Evolutionary conservation across 2,888 invertebrate species (phyloP).

Genomic region (Thera obeliscata): DNA sequence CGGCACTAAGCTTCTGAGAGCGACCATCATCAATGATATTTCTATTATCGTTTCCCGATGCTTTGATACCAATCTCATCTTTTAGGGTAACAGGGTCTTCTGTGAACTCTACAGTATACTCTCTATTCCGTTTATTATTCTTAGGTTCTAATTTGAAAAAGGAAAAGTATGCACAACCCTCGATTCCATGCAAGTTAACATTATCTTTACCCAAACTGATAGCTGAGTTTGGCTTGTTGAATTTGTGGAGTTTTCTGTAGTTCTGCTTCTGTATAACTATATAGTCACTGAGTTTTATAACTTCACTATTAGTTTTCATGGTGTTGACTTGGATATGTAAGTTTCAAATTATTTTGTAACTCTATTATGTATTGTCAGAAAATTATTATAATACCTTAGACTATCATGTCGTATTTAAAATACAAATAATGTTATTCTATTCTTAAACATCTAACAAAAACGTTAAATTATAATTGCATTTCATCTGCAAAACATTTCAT

Average conservation of each 20-base stretch:
- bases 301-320: constrained; percentile 33
- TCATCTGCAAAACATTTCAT: too few relatives aligned
- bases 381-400: not conserved
- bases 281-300: constrained; percentile 88
- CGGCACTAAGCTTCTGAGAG: constrained; percentile 92
- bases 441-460: too few relatives aligned
- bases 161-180: constrained; percentile 89
- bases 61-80: constrained; percentile 86
- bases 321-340: constrained; percentile 6
- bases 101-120: constrained; percentile 82
- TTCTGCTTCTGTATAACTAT: constrained; percentile 91
- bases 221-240: constrained; percentile 86
- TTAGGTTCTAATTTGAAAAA: constrained; percentile 90
- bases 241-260: constrained; percentile 90
- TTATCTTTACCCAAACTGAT: constrained; percentile 88
- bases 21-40: constrained; percentile 90
- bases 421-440: too few relatives aligned
- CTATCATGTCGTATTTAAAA: too few relatives aligned
- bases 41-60: constrained; percentile 92
- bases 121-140: constrained; percentile 80
- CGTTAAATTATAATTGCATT: too few relatives aligned
- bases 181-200: constrained; percentile 87
- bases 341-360: not conserved
- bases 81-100: constrained; percentile 77
- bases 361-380: not conserved